A percentile compares a stretch with the other conserved stretches of the same genome.
phyloP scores from a whole-genome alignment of 2,797 vertebrate species.

The Amniataba percoides region DNA sequence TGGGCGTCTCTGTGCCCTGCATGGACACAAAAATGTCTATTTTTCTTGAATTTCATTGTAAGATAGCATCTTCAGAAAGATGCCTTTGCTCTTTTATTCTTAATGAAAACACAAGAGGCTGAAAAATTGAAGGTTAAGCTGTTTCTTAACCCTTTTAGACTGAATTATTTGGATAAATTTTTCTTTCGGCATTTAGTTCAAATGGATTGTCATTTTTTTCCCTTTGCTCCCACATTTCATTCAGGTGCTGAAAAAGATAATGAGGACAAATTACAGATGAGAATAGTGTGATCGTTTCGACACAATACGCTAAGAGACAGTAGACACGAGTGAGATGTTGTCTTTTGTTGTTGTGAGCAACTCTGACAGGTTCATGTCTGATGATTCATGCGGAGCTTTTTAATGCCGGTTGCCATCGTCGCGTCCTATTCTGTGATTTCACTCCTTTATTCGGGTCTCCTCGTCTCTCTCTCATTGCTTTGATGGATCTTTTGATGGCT shows the following conservation, averaged over 20 bases:
- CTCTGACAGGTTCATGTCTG: background rate
- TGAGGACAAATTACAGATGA: slow-evolving; percentile 4
- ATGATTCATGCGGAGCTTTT: slow-evolving; percentile 16
- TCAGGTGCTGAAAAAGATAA: background rate
- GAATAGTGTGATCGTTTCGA: slow-evolving; percentile 2
- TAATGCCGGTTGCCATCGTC: slow-evolving; percentile 4
- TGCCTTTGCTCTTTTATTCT: background rate
- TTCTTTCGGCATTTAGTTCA: background rate
- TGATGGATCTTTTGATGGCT: slow-evolving; percentile 10
- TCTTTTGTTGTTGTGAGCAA: slow-evolving; percentile 10
- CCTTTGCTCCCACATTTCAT: background rate
- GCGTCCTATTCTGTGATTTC: background rate
- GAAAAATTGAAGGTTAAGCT: background rate
- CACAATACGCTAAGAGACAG: background rate
- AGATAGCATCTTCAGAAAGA: background rate
- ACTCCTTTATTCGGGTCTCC: slow-evolving; percentile 9
- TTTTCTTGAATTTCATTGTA: background rate
- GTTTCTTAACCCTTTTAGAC: background rate
- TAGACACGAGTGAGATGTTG: background rate
- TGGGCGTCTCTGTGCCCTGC: background rate
- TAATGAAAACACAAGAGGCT: background rate
- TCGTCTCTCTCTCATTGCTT: slow-evolving; percentile 17
- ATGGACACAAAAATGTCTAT: background rate
- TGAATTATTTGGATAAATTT: background rate
- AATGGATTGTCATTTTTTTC: background rate